Evolutionary conservation across 2,797 vertebrate species (phyloP).

Genomic region (Percopsis omiscomaycus): DNA sequence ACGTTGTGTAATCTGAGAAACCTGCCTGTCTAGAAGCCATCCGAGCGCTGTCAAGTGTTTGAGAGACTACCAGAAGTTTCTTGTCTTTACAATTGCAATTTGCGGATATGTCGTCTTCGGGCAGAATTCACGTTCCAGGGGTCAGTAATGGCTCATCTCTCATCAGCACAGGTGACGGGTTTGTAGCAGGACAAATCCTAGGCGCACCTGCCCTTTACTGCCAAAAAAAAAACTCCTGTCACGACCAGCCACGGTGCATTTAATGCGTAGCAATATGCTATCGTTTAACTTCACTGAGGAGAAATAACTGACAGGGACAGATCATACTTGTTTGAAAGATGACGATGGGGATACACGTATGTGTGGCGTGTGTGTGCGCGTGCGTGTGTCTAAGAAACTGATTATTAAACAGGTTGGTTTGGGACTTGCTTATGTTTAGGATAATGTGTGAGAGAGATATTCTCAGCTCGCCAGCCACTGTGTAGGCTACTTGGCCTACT

Average conservation of each 20-base stretch:
- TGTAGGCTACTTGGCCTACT: background rate
- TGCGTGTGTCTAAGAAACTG: too few relatives aligned
- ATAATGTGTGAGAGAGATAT: background rate
- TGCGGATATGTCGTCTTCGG: too few relatives aligned
- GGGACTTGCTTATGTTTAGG: background rate
- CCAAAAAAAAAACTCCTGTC: slow-evolving; percentile 20
- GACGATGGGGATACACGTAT: too few relatives aligned
- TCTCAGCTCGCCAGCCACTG: background rate
- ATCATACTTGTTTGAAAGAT: too few relatives aligned
- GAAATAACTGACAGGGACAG: too few relatives aligned
- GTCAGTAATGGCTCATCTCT: slow-evolving; percentile 42
- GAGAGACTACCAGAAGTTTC: too few relatives aligned
- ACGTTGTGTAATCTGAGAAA: slow-evolving; percentile 43
- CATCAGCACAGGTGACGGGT: slow-evolving; percentile 50
- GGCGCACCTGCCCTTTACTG: slow-evolving; percentile 40
- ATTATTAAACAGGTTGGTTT: slow-evolving; percentile 50
- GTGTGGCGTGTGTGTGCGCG: too few relatives aligned
- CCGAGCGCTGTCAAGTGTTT: slow-evolving; percentile 33
- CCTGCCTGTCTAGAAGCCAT: slow-evolving; percentile 31
- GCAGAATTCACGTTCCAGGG: too few relatives aligned
- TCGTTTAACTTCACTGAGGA: too few relatives aligned
- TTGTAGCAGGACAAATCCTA: background rate
- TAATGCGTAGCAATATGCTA: slow-evolving; percentile 13
- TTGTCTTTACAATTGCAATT: too few relatives aligned
- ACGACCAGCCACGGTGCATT: slow-evolving; percentile 13